These are phyloP conservation scores for Callocephalon fimbriatum DNA, from an alignment of 2,113 vertebrate genomes.

Conservation along the genomic window DNA sequence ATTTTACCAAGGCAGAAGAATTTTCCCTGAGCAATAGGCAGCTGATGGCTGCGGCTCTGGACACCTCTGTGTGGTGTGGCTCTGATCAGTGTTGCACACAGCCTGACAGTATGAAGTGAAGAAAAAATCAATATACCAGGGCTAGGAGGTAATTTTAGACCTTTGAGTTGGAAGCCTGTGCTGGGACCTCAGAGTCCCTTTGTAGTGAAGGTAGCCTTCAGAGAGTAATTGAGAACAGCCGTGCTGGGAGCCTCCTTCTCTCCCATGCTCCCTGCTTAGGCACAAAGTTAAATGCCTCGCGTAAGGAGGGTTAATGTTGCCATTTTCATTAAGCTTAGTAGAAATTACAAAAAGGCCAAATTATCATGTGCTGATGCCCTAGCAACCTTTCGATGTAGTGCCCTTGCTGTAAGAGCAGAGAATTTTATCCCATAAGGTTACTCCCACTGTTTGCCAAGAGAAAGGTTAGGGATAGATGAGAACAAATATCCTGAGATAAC, in stretches of 20 bases:
- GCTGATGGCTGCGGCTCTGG: neutral
- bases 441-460: neutral
- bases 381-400: neutral
- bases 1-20: slow-evolving; percentile 7
- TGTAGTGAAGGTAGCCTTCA: neutral
- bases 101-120: neutral
- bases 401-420: neutral
- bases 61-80: neutral
- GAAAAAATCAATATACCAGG: neutral
- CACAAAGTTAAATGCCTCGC: slow-evolving; percentile 27
- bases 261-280: neutral
- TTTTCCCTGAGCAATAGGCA: accelerated
- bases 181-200: neutral
- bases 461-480: slow-evolving; percentile 41
- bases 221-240: neutral
- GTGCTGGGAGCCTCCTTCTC: neutral
- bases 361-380: slow-evolving; percentile 1
- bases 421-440: neutral
- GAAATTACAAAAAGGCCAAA: slow-evolving; percentile 44
- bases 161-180: neutral
- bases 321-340: slow-evolving; percentile 48
- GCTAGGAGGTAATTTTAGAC: neutral
- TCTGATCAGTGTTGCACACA: neutral
- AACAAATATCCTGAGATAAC: slow-evolving; percentile 18
- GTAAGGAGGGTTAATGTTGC: neutral